Percentiles rank a stretch among this genome's conserved stretches.
Evolutionary conservation across 2,888 invertebrate genomes (phyloP).

Genomic region (Chrysolina haemoptera): DNA sequence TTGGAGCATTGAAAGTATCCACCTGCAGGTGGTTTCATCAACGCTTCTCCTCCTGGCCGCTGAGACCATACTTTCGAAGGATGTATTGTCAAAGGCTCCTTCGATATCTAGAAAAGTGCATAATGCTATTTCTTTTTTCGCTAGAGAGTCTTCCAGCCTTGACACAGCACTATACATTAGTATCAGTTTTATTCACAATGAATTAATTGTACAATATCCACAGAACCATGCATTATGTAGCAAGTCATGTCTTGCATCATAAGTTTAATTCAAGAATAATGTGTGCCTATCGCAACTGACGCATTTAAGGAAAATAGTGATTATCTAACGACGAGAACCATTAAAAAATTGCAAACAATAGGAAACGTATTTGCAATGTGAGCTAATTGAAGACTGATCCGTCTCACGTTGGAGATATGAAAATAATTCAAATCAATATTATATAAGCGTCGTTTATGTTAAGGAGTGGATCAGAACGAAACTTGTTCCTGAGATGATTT

Average conservation of each 20-base stretch:
- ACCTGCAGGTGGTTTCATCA: too few species aligned
- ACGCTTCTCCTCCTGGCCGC: too few species aligned
- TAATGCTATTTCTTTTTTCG: too few species aligned
- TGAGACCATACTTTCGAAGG: too few species aligned
- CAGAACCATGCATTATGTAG: neutral
- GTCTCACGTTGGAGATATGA: slow-evolving; percentile 13
- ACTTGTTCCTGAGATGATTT: neutral
- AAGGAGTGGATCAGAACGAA: neutral
- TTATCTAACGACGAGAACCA: slow-evolving; percentile 2
- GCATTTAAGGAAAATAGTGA: neutral
- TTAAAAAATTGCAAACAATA: slow-evolving; percentile 22
- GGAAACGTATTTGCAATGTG: slow-evolving; percentile 9
- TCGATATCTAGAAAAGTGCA: too few species aligned
- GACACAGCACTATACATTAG: neutral
- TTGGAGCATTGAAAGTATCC: too few species aligned
- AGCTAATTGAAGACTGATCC: slow-evolving; percentile 9
- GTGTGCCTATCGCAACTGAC: neutral
- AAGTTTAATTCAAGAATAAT: neutral
- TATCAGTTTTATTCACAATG: too few species aligned
- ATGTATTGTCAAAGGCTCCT: too few species aligned
- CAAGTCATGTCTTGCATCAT: slow-evolving; percentile 9
- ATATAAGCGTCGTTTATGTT: slow-evolving; percentile 3
- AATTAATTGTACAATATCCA: neutral
- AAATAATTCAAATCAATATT: slow-evolving; percentile 1
- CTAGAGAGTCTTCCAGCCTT: too few species aligned